Evolutionary conservation across 1,140 invertebrate species (phyloP), one percentile per base, ranked within the genome.

Genomic region (Polypedilum pembai): DNA sequence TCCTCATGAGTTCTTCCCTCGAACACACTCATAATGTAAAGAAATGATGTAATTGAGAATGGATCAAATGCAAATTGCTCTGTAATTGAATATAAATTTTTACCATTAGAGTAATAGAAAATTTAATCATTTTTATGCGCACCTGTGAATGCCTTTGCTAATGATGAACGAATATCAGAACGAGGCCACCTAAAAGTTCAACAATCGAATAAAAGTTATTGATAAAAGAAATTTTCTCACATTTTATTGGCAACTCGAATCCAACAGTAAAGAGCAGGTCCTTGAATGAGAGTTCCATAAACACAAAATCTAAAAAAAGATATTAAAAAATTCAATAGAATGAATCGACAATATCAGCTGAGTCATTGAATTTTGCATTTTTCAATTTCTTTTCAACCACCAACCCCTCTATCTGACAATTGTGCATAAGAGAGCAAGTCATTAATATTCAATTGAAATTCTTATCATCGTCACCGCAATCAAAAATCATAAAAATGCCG

Each of bases 1-100:
- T 69, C 5, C 20, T 69, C 65, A 20, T 69, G 65, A 10, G 65
- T 21, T 69, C 18, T 69, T 10, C 65, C 65, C 20, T 69, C 65
- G 17, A 69, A 20, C 0, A 69, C 18, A 21, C 15, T 69, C 65
- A 69, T 69, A n/a, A 18, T 3, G 17, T 69, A 69, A 1, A 69
- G 17, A 18, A 69, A 69, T 18, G 18, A 10, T 20, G 65, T 8
- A 8, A 69, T 69, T 69, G 65, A 69, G 18, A 69, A 69, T 7
- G 65, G 65, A 69, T 69, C 65, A 69, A 69, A 69, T 20, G 65
- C 65, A 21, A 69, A n/a, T 69, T 69, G 65, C 20, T 69, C 65
- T 69, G 1, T 20, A 69, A 69, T 20, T 69, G 1, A 20, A 69
- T 20, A 8, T 0, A 66, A 18, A 69, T 20, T 69, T 18, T 18